These are phyloP conservation scores for Caenorhabditis doughertyi DNA, from an alignment of 2,888 invertebrate genomes.

Conservation along the genomic window DNA sequence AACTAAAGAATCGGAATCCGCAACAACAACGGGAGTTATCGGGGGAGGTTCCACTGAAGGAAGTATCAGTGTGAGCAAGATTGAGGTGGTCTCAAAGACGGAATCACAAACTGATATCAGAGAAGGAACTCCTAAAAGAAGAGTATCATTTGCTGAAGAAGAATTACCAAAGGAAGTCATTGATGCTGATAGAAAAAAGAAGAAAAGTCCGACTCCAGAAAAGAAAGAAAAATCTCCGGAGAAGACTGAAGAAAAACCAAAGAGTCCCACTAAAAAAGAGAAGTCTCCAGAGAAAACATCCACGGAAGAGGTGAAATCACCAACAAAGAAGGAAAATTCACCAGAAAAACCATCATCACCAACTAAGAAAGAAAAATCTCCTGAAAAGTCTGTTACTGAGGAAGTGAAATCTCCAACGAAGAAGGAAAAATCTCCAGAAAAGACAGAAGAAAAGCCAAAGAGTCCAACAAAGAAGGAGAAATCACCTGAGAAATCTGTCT, in stretches of 20 bases:
- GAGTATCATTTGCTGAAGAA: constrained; percentile 63
- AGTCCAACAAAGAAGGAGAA: constrained; percentile 51
- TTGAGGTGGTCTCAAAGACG: constrained; percentile 62
- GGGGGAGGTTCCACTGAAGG: constrained; percentile 30
- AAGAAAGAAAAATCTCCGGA: constrained; percentile 37
- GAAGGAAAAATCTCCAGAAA: constrained; percentile 26
- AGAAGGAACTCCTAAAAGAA: constrained; percentile 48
- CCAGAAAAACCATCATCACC: constrained; percentile 16
- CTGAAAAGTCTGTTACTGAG: constrained; percentile 12
- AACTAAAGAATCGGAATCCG: constrained; percentile 47
- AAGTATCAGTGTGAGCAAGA: constrained; percentile 53
- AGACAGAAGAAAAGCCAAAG: constrained; percentile 16
- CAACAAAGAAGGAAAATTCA: constrained; percentile 49
- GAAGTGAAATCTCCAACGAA: constrained; percentile 23
- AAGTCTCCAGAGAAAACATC: constrained; percentile 27
- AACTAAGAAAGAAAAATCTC: constrained; percentile 45
- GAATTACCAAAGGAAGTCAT: constrained; percentile 48
- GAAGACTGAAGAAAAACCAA: constrained; percentile 14
- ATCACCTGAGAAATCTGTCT: constrained; percentile 24
- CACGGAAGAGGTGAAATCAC: constrained; percentile 9
- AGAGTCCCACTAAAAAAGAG: constrained; percentile 34
- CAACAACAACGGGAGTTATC: constrained; percentile 14
- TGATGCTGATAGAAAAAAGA: constrained; percentile 49
- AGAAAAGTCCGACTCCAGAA: constrained; percentile 39
- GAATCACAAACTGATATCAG: constrained; percentile 46